A percentile compares a stretch with the other conserved stretches of the same genome.
phyloP scores from a whole-genome alignment of 2,113 vertebrate species.

The Ivindomyrus marchei region DNA sequence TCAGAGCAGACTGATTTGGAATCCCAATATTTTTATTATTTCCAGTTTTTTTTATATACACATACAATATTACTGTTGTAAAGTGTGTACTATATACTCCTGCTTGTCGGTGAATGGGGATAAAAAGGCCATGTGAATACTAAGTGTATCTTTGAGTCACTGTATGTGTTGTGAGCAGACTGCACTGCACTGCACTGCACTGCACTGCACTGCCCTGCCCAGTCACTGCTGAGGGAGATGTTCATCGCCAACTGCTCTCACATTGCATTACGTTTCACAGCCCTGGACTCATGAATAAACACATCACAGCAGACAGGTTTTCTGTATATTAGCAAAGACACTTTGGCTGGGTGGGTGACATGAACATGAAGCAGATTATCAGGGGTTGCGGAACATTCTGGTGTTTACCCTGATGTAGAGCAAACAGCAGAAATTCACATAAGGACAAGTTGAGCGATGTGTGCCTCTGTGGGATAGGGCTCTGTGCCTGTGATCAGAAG shows the following conservation, averaged over 20 bases:
- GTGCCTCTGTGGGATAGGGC: neutral
- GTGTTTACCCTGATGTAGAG: too few relatives aligned
- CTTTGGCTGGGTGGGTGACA: neutral
- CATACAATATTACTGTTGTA: conserved; percentile 40
- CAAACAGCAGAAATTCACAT: too few relatives aligned
- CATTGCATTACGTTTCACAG: neutral
- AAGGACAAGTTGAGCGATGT: too few relatives aligned
- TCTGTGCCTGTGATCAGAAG: neutral
- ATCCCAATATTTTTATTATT: neutral
- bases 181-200: neutral
- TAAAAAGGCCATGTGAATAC: conserved; percentile 32
- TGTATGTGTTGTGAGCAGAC: neutral
- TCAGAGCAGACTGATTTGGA: conserved; percentile 17
- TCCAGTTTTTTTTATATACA: conserved; percentile 17
- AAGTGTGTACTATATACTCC: conserved; percentile 49
- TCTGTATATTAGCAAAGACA: neutral
- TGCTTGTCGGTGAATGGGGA: conserved; percentile 34
- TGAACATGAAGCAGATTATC: neutral
- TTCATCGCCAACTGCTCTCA: neutral
- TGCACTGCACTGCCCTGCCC: neutral
- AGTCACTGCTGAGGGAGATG: neutral
- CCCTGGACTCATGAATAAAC: neutral
- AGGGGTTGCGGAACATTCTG: neutral
- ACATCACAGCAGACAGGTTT: neutral
- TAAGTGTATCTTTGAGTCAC: conserved; percentile 39